Evolutionary conservation across 2,888 invertebrate species (phyloP), one percentile per base, ranked within the genome.

Genomic region (Molorchus minor): DNA sequence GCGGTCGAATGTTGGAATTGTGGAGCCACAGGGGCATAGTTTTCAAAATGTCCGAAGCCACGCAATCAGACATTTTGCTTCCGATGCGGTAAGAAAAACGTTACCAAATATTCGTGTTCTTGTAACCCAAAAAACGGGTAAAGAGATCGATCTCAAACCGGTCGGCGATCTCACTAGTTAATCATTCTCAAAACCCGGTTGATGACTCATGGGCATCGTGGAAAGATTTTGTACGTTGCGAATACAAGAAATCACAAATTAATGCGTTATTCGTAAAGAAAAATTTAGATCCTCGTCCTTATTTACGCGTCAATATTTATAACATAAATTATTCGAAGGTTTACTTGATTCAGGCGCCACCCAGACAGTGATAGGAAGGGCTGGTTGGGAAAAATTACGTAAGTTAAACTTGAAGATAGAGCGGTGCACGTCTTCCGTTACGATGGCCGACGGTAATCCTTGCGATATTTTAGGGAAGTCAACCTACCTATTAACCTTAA

Each of bases 1-100:
- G n/a, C n/a, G n/a, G n/a, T n/a, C n/a, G n/a, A n/a, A n/a, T 54
- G 55, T 45, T 54, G 55, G 45, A 46, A 54, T 19, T 54, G 45
- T 25, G 20, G 13, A 2, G 45, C 45, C 12, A 3, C 25, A n/a
- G 21, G 17, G n/a, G 10, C 13, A 7, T 10, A n/a, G 17, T 40
- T 40, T 40, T 19, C 4, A 2, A 5, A 19, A 10, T 52, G 52
- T 20, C 13, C 1, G 3, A 41, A 38, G 43, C 8, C 38, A 8
- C 38, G 52, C 2, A 10, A 15, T 19, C 2, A 5, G 2, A 46
- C 17, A 36, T 56, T 56, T 20, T 60, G 56, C 17, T 60, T 40
- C 38, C 21, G 49, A 19, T 56, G 60, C 51, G 60, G 60, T 19
- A 49, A 45, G 29, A 3, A 29, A 17, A 46, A 45, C 52, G 56